phyloP scores from a whole-genome alignment of 2,113 vertebrate species.

The Plecotus auritus region DNA sequence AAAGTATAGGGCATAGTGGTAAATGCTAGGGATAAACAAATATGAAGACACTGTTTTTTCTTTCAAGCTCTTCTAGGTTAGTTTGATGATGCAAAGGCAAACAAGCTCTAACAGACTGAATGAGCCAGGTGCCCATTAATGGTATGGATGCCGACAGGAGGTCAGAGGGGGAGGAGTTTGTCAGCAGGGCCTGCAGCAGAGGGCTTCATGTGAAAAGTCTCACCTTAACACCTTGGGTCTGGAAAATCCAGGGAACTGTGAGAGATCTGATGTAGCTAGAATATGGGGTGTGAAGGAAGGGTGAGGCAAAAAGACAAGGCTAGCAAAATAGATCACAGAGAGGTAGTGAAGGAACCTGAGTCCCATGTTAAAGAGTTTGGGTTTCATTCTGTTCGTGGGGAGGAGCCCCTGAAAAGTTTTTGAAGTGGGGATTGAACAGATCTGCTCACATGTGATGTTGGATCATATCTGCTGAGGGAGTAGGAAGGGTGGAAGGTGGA shows the following conservation, averaged over 20 bases:
- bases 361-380: not conserved
- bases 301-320: not conserved
- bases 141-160: not conserved
- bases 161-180: not conserved
- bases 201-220: not conserved
- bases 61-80: constrained; percentile 4
- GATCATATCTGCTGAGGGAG: not conserved
- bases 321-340: not conserved
- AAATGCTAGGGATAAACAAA: not conserved
- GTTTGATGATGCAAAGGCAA: not conserved
- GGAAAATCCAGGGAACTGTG: not conserved
- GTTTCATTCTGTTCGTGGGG: not conserved
- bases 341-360: not conserved
- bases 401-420: not conserved
- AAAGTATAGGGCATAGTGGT: not conserved
- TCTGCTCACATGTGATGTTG: not conserved
- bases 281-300: not conserved
- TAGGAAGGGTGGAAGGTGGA: not conserved
- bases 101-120: not conserved
- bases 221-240: not conserved
- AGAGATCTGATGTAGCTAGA: not conserved
- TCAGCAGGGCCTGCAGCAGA: not conserved
- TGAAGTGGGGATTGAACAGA: not conserved
- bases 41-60: not conserved
- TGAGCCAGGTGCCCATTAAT: not conserved